Base-by-base conservation (phyloP, 2,888 invertebrate species). In the Cryptus viduatorius region DNA sequence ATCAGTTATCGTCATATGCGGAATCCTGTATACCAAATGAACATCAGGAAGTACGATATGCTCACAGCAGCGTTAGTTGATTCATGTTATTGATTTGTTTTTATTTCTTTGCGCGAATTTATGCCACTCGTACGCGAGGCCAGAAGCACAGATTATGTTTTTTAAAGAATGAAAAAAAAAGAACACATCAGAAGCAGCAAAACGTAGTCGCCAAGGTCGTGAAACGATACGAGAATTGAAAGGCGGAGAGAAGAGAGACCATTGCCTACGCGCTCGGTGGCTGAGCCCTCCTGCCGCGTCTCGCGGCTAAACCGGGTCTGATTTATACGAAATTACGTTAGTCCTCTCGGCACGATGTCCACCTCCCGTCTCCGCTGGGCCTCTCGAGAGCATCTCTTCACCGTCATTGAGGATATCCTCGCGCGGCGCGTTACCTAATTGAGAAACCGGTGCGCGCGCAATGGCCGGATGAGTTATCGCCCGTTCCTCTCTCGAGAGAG, bases 261-360 rank as follows among this genome's bases (percentile, higher is more conserved):
- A 29, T 61, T 78, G 82, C 87, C 83, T 78, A 82, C 84, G 82
- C 86, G 85, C 80, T 79, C 86, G 80, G 65, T 31, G 86, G 68
- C 79, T 64, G 77, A 76, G 88, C 85, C 87, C 88, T 87, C 89
- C 89, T 85, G 89, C 79, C 79, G 88, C 85, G 87, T 86, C 86
- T 87, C 88, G 82, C 79, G 83, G 83, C 65, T 71, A 87, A 86
- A 87, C 86, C 89, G 89, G 87, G 86, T 68, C 90, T 92, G 92
- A 93, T 93, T 92, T 93, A 93, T 93, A 90, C 87, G 90, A 91
- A 92, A 92, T 91, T 88, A 90, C 90, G 91, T 91, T 90, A 89
- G 79, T 84, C 76, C 84, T 82, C 84, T 84, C 79, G 82, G 75
- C 84, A 76, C 84, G 71, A 79, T 79, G 79, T 84, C 84, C 84